Conservation (phyloP, 2,113 vertebrate genomes). For the Bubo blakistoni region DNA sequence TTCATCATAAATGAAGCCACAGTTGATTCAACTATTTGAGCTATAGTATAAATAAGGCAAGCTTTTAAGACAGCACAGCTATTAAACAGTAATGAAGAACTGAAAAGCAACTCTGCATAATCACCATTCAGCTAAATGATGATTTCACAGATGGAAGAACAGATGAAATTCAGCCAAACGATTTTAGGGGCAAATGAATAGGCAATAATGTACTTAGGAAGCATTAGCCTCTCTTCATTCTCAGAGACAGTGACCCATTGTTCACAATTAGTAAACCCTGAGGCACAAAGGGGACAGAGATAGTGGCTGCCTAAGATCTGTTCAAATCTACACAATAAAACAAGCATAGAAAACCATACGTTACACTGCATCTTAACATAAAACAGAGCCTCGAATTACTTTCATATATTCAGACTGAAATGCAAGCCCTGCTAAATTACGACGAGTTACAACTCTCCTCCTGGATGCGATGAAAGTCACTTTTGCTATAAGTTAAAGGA, state of each 20-base stretch:
- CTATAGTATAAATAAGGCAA: slow-evolving; percentile 28
- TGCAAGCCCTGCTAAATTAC: not conserved
- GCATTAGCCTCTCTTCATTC: slow-evolving; percentile 64
- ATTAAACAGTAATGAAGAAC: slow-evolving; percentile 70
- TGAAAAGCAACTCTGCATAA: slow-evolving; percentile 63
- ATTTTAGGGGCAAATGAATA: slow-evolving; percentile 67
- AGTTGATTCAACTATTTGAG: not conserved
- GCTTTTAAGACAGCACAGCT: slow-evolving; percentile 59
- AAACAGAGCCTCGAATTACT: not conserved
- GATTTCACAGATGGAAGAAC: slow-evolving; percentile 75
- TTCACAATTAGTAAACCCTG: slow-evolving; percentile 56
- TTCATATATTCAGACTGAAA: not conserved
- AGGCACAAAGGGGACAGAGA: slow-evolving; percentile 9
- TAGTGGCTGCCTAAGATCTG: not conserved
- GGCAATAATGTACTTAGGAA: slow-evolving; percentile 63
- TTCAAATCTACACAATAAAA: not conserved
- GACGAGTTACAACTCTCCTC: not conserved
- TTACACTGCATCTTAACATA: not conserved
- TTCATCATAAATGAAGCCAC: not conserved
- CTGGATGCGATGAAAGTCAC: not conserved
- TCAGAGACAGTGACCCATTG: slow-evolving; percentile 58
- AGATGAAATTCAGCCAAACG: slow-evolving; percentile 73
- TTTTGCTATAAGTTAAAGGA: not conserved
- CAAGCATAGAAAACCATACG: not conserved
- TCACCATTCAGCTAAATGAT: slow-evolving; percentile 67